Conservation (phyloP, 1,140 invertebrate genomes). For the Thaumatotibia leucotreta region DNA sequence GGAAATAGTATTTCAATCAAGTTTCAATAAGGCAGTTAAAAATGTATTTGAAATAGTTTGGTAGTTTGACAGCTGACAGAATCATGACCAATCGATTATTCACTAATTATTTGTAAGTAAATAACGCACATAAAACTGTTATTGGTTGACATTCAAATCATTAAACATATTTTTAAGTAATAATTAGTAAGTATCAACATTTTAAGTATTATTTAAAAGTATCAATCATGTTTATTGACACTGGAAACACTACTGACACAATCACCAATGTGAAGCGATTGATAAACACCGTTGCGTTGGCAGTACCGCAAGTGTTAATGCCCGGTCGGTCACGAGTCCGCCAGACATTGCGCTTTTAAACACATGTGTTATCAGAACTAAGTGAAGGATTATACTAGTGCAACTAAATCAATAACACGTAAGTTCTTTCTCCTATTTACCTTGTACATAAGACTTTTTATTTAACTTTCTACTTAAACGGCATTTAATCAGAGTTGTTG, state of each 20-base stretch:
- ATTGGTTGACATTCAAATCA: too few relatives aligned
- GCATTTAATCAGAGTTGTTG: neutral
- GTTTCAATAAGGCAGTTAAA: neutral
- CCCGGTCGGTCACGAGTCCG: constrained; percentile 60
- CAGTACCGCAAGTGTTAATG: constrained; percentile 56
- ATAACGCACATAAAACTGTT: too few relatives aligned
- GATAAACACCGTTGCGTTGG: constrained; percentile 42
- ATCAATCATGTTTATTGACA: neutral
- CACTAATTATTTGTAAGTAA: neutral
- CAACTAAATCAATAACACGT: constrained; percentile 37
- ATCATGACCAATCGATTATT: neutral
- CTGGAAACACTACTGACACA: constrained; percentile 5
- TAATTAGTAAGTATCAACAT: too few relatives aligned
- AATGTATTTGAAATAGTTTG: neutral
- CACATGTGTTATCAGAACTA: constrained; percentile 40
- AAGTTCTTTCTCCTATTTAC: constrained; percentile 29
- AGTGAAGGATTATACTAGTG: constrained; percentile 43
- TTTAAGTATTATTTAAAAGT: too few relatives aligned
- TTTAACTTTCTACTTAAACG: neutral
- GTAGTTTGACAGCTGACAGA: neutral
- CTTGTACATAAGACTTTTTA: neutral
- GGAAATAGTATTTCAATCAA: neutral
- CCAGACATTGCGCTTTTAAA: constrained; percentile 41
- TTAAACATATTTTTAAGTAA: too few relatives aligned
- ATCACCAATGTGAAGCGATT: constrained; percentile 29